Conservation (phyloP, 2,797 vertebrate species). For the Dermochelys coriacea region DNA sequence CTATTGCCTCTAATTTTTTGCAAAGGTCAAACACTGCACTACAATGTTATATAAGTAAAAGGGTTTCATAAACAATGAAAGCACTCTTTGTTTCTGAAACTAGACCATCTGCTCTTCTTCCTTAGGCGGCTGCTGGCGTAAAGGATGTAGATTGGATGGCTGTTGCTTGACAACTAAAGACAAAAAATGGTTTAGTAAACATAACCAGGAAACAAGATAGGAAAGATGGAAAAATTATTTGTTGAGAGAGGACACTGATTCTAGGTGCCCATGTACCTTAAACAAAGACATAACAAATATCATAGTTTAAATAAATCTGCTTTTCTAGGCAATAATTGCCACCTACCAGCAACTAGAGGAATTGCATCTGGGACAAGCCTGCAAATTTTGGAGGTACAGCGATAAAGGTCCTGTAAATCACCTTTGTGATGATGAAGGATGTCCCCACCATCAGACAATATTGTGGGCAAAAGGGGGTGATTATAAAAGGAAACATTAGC, state of each 20-base stretch:
- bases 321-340: conserved; percentile 47
- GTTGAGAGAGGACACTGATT: conserved; percentile 42
- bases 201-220: conserved; percentile 55
- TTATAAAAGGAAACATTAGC: background rate
- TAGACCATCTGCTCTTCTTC: conserved; percentile 49
- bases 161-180: conserved; percentile 69
- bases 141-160: conserved; percentile 35
- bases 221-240: conserved; percentile 39
- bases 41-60: conserved; percentile 23
- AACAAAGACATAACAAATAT: conserved; percentile 46
- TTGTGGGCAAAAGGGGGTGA: background rate
- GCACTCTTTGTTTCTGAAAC: conserved; percentile 37
- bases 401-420: background rate
- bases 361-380: background rate
- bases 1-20: conserved; percentile 15
- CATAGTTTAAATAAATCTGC: conserved; percentile 6
- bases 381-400: background rate
- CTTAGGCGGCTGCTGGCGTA: background rate
- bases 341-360: conserved; percentile 50
- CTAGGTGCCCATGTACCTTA: background rate
- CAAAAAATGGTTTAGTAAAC: conserved; percentile 60
- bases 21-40: conserved; percentile 22
- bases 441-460: background rate
- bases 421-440: background rate
- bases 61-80: conserved; percentile 21